Evolutionary conservation across 2,888 invertebrate species (phyloP), one percentile per base, ranked within the genome.

Genomic region (Lasioglossum malachurum): DNA sequence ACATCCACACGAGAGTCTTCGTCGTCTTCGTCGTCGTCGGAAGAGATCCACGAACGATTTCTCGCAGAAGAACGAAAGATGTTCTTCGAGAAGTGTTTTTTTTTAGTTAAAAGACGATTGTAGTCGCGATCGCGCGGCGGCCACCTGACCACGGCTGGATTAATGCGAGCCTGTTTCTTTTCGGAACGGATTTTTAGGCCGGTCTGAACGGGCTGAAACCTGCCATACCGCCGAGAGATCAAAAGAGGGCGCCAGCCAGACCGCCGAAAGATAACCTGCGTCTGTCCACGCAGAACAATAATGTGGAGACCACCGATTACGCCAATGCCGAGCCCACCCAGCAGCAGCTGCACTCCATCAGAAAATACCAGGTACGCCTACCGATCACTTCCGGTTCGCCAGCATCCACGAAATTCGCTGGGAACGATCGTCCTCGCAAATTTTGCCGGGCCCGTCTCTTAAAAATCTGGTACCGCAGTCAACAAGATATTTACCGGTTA

Each of bases 291-390:
- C 94, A 94, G 95, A 96, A 96, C 94, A 96, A 96, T 91, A 96
- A 96, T 90, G 96, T 95, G 91, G 92, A 93, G 80, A 93, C 91
- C 95, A 74, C 94, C 94, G 74, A 95, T 95, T 80, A 96, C 96
- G 81, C 96, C 95, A 87, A 95, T 95, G 76, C 96, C 96, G 95
- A 96, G 79, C 98, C 98, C 91, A 98, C 98, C 87, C 97, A 97
- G 94, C 98, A 99, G 93, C 98, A 99, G 95, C 96, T 98, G 95
- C 98, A 98, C 94, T 98, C 98, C 95, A 98, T 99, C 95, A 97
- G 97, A 94, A 98, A 98, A 95, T 99, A 98, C 95, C 98, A 98
- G 97, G 98, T 98, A 92, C 87, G 77, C 46, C 46, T 38, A 64
- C 12, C 69, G 69, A 23, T 41, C 41, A 23, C 35, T 31, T 31